Evolutionary conservation across 2,113 vertebrate genomes (phyloP), one percentile per base, ranked within the genome.

Genomic region (Toxostoma redivivum): DNA sequence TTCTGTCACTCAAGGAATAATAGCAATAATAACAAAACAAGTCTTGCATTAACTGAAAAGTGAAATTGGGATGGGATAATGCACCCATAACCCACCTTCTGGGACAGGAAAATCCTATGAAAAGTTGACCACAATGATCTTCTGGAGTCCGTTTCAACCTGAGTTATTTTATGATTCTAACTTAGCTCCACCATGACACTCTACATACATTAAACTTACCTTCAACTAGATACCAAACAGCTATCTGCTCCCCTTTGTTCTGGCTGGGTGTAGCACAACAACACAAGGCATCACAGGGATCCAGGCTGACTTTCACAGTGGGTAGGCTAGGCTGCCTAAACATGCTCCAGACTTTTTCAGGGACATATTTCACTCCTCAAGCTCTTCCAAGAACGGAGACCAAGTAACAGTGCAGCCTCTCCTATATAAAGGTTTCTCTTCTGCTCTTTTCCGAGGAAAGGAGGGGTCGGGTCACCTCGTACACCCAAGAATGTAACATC

Each of bases 401-500:
- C 3, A 5, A 2, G 3, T 48, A 50, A 15, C 2, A 81, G 16
- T 20, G 35, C 30, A 38, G 47, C 20, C 42, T 70, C 40, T 77
- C 50, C 45, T 54, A 5, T 0, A 64, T 1, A 17, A 69, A 53
- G 20, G 17, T 25, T 81, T 80, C 17, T 53, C 15, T 69, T 74
- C 28, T 1, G 3, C 47, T 45, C 30, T 74, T 74, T 71, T 19
- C 71, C 50, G 40, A 85, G 44, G 15, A 38, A 91, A 86, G 1
- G 0, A 7, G 31, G 12, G 1, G 8, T 4, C 0, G 6, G 33
- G 38, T 66, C 47, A 77, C 30, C 38, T 47, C 18, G 2, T 20
- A 48, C 30, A 73, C 22, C 11, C 44, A 73, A 69, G 2, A 81
- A 23, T 3, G 2, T 5, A 51, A 14, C 2, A 77, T 54, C 8